Percentiles rank a stretch among this genome's conserved stretches.
These are phyloP conservation scores for Liodrosophila aerea DNA, from an alignment of 2,888 invertebrate species.

Conservation along the genomic window DNA sequence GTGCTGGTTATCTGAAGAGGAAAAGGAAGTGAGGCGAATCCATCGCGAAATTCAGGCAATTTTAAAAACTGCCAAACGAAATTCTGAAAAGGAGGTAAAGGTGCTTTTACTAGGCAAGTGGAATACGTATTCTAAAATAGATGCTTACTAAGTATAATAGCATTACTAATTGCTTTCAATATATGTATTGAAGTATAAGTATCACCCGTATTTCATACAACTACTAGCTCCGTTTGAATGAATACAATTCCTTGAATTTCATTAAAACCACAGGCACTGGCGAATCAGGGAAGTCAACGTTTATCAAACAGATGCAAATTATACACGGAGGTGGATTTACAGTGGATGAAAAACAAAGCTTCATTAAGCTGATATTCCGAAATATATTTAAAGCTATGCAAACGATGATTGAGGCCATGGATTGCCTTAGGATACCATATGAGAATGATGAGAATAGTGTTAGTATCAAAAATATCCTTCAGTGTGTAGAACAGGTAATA, in stretches of 20 bases:
- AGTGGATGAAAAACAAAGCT: constrained; percentile 98
- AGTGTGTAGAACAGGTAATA: neutral
- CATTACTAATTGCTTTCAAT: neutral
- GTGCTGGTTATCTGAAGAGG: constrained; percentile 99
- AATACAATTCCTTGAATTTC: neutral
- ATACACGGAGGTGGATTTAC: constrained; percentile 99
- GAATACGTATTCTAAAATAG: neutral
- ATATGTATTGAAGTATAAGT: too few relatives aligned
- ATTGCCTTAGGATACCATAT: constrained; percentile 97
- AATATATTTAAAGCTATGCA: constrained; percentile 99
- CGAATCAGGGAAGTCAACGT: constrained; percentile 98
- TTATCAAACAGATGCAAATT: constrained; percentile 99
- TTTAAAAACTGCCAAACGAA: neutral
- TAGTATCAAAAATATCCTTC: constrained; percentile 82
- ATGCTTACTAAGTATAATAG: neutral
- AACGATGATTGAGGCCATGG: constrained; percentile 99
- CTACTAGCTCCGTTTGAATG: too few relatives aligned
- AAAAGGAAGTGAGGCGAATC: constrained; percentile 89
- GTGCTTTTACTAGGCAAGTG: neutral
- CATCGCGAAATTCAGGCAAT: neutral
- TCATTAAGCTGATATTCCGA: constrained; percentile 99
- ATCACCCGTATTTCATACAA: too few relatives aligned
- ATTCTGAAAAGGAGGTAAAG: neutral
- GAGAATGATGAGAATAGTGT: constrained; percentile 94
- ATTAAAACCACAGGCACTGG: neutral